These are phyloP conservation scores for Notarius lentiginosus DNA, from an alignment of 2,113 vertebrate genomes.

Conservation along the genomic window DNA sequence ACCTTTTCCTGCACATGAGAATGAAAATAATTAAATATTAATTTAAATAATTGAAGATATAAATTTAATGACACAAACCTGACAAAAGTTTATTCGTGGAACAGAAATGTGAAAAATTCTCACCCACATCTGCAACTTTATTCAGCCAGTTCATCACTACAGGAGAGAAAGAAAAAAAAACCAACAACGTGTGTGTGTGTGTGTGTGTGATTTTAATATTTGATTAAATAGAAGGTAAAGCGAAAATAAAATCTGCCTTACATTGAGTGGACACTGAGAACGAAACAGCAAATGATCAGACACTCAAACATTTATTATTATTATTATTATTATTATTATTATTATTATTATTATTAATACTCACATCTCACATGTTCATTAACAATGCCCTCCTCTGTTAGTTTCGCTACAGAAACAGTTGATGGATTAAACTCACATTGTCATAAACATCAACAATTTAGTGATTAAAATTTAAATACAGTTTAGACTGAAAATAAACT, in stretches of 20 bases:
- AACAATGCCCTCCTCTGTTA: slow-evolving; percentile 30
- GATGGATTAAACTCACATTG: neutral
- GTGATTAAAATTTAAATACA: neutral
- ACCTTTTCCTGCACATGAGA: slow-evolving; percentile 42
- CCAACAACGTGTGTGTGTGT: neutral
- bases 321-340: neutral
- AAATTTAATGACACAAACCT: neutral
- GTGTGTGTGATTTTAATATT: neutral
- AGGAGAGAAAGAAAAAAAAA: neutral
- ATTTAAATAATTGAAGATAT: neutral
- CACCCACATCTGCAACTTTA: slow-evolving; percentile 54
- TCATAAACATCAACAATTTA: neutral
- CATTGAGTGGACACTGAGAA: slow-evolving; percentile 48
- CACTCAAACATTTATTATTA: neutral
- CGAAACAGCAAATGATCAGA: slow-evolving; percentile 10
- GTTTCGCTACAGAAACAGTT: neutral
- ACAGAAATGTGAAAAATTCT: neutral
- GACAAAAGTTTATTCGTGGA: neutral
- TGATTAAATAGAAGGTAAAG: neutral
- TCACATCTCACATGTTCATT: slow-evolving; percentile 25
- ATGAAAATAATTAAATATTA: neutral
- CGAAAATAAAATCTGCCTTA: slow-evolving; percentile 19
- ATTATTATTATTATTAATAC: neutral
- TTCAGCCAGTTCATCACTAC: slow-evolving; percentile 56
- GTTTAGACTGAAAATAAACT: neutral